Base-by-base conservation (phyloP, 2,797 vertebrate species). In the Micromesistius poutassou region DNA sequence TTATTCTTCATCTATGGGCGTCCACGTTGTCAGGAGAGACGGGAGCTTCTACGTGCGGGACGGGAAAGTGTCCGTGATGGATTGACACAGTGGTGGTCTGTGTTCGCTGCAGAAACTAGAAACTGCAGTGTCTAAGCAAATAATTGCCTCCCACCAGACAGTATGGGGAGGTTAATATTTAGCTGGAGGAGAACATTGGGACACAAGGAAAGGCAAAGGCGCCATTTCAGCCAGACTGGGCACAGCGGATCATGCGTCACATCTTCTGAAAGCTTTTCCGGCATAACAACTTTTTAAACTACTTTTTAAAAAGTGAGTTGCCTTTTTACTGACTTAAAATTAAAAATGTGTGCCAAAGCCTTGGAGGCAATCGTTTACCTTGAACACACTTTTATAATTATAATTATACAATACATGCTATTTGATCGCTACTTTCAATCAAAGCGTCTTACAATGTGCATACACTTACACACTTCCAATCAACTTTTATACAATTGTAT, bases 101-200 rank as follows among this genome's bases (percentile, higher is more conserved):
- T 79, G 75, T 76, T 74, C 5, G 36, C 5, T 50, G 46, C 14
- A 50, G n/a, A 62, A n/a, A 62, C 73, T 46, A 50, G n/a, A 62
- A n/a, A 62, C 73, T 46, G 79, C 73, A 80, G 8, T 81, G n/a
- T 76, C 14, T 46, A 76, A 19, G 22, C 76, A 75, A 73, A 62
- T 71, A 79, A 77, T 80, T 19, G 22, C 77, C 79, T 80, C 83
- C 73, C 38, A 38, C 12, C 74, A 72, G 76, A 82, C 74, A 81
- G 70, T 46, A 68, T n/a, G 74, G 82, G 71, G 78, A 31, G 33
- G 66, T 33, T 79, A 22, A 40, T 74, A 79, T 87, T 71, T 75
- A 72, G 30, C 36, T 30, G 68, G 28, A 31, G 68, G 28, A 71
- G 30, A 7, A 62, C 3, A 71, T 12, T 4, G 12, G 68, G 68